Conservation (phyloP, 2,888 invertebrate genomes). For the Cybosia mesomella region DNA sequence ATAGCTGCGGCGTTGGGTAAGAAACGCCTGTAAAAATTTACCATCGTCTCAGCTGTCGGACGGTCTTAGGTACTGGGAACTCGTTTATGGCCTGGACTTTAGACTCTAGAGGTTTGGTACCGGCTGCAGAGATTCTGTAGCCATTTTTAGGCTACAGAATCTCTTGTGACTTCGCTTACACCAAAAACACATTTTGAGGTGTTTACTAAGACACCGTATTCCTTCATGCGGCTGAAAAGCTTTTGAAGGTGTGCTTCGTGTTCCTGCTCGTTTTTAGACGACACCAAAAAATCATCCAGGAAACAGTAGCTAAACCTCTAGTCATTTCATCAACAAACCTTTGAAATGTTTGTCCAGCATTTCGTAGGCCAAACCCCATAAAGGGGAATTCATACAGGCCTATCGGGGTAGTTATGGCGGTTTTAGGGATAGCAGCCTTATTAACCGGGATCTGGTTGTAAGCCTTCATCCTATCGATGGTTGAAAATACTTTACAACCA, state of each 20-base stretch:
- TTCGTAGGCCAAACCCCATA: conserved; percentile 6
- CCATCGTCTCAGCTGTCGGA: conserved; percentile 14
- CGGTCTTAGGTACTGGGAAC: conserved; percentile 10
- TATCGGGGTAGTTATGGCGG: conserved; percentile 56
- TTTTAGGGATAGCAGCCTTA: conserved; percentile 42
- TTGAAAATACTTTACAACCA: conserved; percentile 20
- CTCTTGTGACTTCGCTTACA: conserved; percentile 8
- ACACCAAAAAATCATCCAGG: not conserved
- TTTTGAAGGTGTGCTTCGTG: conserved; percentile 14
- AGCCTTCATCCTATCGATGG: no score
- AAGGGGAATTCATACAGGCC: conserved; percentile 5
- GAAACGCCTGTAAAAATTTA: conserved; percentile 12
- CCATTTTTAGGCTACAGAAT: no score
- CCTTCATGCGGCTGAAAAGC: conserved; percentile 7
- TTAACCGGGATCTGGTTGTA: not conserved
- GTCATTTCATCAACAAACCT: not conserved
- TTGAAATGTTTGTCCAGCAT: conserved; percentile 18
- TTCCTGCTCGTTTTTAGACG: not conserved
- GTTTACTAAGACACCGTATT: conserved; percentile 19
- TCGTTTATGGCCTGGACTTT: conserved; percentile 12
- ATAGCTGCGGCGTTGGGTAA: not conserved
- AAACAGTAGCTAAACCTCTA: not conserved
- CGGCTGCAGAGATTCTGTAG: conserved; percentile 8
- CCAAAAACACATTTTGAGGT: conserved; percentile 14
- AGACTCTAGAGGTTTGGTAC: conserved; percentile 6